Percentiles rank a stretch among this genome's conserved stretches.
These are phyloP conservation scores for Heterotis niloticus DNA, from an alignment of 2,113 vertebrate genomes.

Conservation along the genomic window DNA sequence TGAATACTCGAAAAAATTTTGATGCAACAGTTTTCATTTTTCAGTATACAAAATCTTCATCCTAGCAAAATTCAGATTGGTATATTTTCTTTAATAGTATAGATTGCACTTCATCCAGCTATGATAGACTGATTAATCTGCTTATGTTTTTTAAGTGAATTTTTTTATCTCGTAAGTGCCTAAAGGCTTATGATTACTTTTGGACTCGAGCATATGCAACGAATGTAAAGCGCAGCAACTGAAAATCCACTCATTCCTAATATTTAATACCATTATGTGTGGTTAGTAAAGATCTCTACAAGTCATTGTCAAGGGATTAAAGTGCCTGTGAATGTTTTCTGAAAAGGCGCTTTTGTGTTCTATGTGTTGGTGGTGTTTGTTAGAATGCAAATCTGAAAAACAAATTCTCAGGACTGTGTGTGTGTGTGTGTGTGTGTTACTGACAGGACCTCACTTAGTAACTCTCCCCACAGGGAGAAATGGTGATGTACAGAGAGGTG, in stretches of 20 bases:
- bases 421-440: constrained; percentile 49
- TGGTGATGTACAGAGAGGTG: constrained; percentile 95
- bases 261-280: background rate
- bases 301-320: too few species aligned
- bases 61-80: background rate
- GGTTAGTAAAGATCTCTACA: background rate
- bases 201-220: background rate
- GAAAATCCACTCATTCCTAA: background rate
- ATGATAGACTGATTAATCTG: background rate
- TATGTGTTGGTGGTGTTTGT: background rate
- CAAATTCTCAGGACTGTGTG: constrained; percentile 39
- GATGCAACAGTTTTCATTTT: background rate
- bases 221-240: background rate
- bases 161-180: background rate
- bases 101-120: background rate
- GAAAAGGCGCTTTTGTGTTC: background rate
- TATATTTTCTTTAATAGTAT: background rate
- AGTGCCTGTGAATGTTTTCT: background rate
- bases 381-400: background rate
- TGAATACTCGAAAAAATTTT: background rate
- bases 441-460: background rate
- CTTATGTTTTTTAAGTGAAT: background rate
- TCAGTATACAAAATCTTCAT: too few species aligned
- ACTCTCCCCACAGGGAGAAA: constrained; percentile 76
- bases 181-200: background rate